Evolutionary conservation across 92 coral and sea anemone genomes (phyloP), one percentile per base, ranked within the genome.

Genomic region (Umimayanthus kanabou): DNA sequence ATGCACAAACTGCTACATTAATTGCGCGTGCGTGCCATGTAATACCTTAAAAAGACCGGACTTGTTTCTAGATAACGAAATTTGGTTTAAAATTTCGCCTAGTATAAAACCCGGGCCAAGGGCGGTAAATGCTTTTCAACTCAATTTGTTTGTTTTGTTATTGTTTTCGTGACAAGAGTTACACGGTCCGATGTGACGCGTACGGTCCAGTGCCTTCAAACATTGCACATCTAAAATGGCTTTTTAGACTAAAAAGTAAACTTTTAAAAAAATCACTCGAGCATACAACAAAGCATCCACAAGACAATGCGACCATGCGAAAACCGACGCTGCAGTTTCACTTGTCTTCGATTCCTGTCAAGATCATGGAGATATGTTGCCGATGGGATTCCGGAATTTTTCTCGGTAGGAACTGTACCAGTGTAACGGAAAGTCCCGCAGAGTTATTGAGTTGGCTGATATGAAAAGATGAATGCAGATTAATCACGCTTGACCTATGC

Each of bases 391-490:
- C 77, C 42, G 42, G 45, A 73, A 13, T 73, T 30, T 5, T 4
- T 26, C 47, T n/a, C 77, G 23, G 45, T 39, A 73, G 77, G 77
- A 73, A 33, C 37, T 33, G 37, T 33, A 33, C 1, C 77, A 11
- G 20, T 33, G 25, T 73, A 73, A 29, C 9, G 40, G 77, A 73
- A 30, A 73, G 18, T 33, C 77, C 77, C 42, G 23, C 77, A 16
- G 77, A 30, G 77, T 73, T 73, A 23, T 73, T 37, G 42, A 73
- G 76, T 28, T 72, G 76, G 39, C 43, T 29, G 77, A 73, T 73
- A 73, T 37, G 45, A 28, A 61, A 3, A 30, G 45, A 33, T 30
- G 42, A 73, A 73, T 73, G 23, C 77, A 8, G 47, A 33, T 73
- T 73, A 73, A 73, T 73, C 23, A 73, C 77, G 77, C 77, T 73